A percentile compares a stretch with the other conserved stretches of the same genome.
phyloP scores from a whole-genome alignment of 2,113 vertebrate genomes.

The Phoenicopterus ruber region DNA sequence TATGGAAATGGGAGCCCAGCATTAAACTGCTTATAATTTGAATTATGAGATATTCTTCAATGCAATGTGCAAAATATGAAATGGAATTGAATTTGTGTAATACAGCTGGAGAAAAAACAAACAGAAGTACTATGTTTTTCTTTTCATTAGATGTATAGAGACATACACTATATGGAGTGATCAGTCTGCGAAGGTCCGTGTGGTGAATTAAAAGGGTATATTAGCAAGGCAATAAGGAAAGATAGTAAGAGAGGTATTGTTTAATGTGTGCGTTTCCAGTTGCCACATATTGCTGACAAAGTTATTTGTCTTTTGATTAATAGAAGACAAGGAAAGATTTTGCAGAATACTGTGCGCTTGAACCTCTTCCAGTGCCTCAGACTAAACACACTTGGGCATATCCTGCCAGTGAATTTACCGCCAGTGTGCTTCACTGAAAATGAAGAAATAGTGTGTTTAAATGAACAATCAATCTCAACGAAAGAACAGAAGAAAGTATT shows the following conservation, averaged over 20 bases:
- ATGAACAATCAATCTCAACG: neutral
- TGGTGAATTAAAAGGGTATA: neutral
- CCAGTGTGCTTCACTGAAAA: neutral
- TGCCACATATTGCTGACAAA: neutral
- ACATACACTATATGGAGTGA: neutral
- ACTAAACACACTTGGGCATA: constrained; percentile 13
- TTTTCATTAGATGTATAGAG: neutral
- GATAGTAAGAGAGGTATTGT: neutral
- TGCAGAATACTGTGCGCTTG: neutral
- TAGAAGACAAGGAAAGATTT: neutral
- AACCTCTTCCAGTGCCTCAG: neutral
- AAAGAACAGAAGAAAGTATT: neutral
- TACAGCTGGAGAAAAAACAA: neutral
- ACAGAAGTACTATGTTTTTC: neutral
- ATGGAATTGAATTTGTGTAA: neutral
- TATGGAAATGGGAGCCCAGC: neutral
- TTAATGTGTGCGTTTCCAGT: neutral
- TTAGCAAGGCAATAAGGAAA: neutral
- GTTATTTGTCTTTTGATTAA: constrained; percentile 6
- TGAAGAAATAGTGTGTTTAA: neutral
- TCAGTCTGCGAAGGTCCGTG: neutral
- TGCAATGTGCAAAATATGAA: neutral
- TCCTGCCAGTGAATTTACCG: neutral
- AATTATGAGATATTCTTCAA: neutral
- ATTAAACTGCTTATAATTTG: neutral